These are phyloP conservation scores for Myrmecobius fasciatus DNA, from an alignment of 2,113 vertebrate species.

Conservation along the genomic window DNA sequence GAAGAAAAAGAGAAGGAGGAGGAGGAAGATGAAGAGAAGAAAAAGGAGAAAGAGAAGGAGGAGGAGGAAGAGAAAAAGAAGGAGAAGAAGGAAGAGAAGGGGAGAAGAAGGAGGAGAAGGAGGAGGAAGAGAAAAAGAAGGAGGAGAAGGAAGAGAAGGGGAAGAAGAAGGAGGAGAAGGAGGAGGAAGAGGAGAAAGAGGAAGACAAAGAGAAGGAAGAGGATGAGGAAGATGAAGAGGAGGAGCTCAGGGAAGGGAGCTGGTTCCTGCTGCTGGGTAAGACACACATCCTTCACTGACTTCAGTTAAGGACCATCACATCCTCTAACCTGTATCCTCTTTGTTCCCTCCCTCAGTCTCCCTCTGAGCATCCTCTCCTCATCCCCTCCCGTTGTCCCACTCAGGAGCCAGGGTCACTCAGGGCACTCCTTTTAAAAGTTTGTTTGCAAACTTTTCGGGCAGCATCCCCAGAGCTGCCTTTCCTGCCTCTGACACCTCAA, in stretches of 20 bases:
- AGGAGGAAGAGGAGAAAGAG: no score
- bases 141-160: no score
- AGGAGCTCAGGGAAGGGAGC: neutral
- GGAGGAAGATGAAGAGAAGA: no score
- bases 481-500: constrained; percentile 51
- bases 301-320: neutral
- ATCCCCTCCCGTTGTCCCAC: neutral
- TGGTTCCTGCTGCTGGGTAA: constrained; percentile 23
- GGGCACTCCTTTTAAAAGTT: constrained; percentile 56
- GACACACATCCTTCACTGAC: neutral
- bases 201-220: no score
- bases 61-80: no score
- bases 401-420: neutral
- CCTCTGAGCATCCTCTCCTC: neutral
- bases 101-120: no score
- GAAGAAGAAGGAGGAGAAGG: no score
- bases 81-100: fast-evolving
- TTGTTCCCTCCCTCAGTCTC: constrained; percentile 19
- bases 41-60: no score
- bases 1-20: no score
- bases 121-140: no score
- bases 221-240: neutral
- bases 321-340: neutral
- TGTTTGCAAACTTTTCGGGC: constrained; percentile 56
- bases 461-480: neutral